phyloP scores from a whole-genome alignment of 2,113 vertebrate species.

The Regulus satrapa region DNA sequence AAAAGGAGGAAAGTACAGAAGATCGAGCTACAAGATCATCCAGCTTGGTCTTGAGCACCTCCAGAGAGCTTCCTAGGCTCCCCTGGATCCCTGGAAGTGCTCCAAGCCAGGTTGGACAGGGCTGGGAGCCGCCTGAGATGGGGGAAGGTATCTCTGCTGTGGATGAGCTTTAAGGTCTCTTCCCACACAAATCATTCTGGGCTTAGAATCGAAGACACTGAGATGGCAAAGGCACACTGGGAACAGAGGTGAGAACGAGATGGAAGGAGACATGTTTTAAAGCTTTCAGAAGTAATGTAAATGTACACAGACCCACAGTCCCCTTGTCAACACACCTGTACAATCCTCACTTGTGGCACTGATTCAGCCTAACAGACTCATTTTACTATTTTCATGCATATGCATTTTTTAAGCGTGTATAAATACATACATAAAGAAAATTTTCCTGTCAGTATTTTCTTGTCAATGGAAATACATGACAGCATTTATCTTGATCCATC shows the following conservation, averaged over 20 bases:
- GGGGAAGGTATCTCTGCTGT: background rate
- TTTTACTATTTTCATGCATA: background rate
- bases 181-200: background rate
- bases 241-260: background rate
- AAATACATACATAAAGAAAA: background rate
- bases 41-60: background rate
- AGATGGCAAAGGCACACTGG: background rate
- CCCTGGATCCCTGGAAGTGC: background rate
- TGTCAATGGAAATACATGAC: background rate
- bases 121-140: background rate
- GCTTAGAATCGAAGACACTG: background rate
- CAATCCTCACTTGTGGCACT: background rate
- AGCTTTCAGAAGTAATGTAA: background rate
- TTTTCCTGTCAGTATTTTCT: background rate
- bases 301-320: background rate
- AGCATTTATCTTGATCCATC: background rate
- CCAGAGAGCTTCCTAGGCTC: background rate
- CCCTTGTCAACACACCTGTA: background rate
- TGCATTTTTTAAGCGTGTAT: background rate
- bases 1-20: background rate
- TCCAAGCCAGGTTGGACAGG: fast-evolving
- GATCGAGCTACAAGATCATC: background rate
- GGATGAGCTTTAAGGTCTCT: background rate
- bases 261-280: background rate
- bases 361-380: background rate